A percentile compares a stretch with the other conserved stretches of the same genome.
These are phyloP conservation scores for Sceloporus tristichus DNA, from an alignment of 2,113 vertebrate genomes.

Conservation along the genomic window DNA sequence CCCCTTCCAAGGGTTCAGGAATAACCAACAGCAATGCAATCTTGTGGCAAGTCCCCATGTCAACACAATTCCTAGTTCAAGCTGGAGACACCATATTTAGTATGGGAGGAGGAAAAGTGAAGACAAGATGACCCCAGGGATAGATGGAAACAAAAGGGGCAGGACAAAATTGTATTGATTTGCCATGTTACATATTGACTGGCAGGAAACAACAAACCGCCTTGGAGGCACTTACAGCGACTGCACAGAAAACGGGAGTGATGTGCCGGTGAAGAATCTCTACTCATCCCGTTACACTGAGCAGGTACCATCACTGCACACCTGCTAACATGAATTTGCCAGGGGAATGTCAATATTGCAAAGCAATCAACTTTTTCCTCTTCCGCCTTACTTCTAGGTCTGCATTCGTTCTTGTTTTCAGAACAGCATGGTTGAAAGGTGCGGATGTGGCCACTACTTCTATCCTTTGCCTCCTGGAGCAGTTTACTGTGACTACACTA, in stretches of 20 bases:
- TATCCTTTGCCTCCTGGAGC: slow-evolving; percentile 69
- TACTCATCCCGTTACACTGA: slow-evolving; percentile 79
- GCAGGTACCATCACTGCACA: slow-evolving; percentile 71
- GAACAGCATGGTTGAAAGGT: slow-evolving; percentile 77
- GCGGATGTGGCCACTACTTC: slow-evolving; percentile 83
- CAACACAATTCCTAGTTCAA: background rate
- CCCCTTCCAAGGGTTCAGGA: background rate
- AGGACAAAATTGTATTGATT: background rate
- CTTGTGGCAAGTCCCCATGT: background rate
- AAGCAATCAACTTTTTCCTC: background rate
- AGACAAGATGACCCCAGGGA: background rate
- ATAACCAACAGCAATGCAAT: background rate
- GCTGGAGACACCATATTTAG: background rate
- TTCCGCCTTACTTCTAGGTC: slow-evolving; percentile 68
- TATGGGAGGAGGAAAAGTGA: background rate
- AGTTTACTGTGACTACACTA: slow-evolving; percentile 80
- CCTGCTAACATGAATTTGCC: background rate
- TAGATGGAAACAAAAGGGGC: background rate
- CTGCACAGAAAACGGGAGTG: slow-evolving; percentile 82
- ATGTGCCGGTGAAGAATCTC: slow-evolving; percentile 77
- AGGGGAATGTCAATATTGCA: background rate
- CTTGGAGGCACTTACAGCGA: slow-evolving; percentile 81
- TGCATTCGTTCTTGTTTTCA: slow-evolving; percentile 87
- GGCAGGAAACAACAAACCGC: slow-evolving; percentile 76
- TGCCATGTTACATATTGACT: background rate